A percentile compares a stretch with the other conserved stretches of the same genome.
Conservation (phyloP, 2,888 invertebrate genomes). For the Netelia melanura region DNA sequence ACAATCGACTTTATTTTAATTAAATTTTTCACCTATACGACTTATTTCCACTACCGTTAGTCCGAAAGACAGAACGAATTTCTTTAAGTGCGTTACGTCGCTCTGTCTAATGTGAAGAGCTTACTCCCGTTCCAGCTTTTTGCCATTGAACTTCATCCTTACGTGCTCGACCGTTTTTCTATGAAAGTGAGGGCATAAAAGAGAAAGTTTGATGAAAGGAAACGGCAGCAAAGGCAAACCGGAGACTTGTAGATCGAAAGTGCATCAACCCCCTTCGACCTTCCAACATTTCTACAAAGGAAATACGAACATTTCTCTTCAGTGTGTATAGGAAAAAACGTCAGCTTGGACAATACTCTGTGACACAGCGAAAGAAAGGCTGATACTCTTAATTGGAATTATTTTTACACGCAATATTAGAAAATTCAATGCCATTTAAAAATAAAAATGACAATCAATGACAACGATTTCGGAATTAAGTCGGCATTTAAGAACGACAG, state of each 20-base stretch:
- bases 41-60: no score
- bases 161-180: background rate
- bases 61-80: no score
- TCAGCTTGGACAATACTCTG: background rate
- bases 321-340: background rate
- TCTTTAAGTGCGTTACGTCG: no score
- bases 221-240: slow-evolving; percentile 3
- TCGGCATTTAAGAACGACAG: background rate
- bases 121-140: background rate
- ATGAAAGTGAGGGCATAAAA: background rate
- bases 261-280: background rate
- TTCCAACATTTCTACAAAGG: slow-evolving; percentile 23
- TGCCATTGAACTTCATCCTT: background rate
- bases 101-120: no score
- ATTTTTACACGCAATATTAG: slow-evolving; percentile 6
- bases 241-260: slow-evolving; percentile 30
- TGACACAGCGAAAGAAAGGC: slow-evolving; percentile 9
- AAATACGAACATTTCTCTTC: background rate
- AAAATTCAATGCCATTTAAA: background rate
- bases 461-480: background rate
- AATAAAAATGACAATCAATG: background rate
- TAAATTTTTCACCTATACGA: no score
- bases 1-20: no score
- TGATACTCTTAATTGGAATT: slow-evolving; percentile 24
- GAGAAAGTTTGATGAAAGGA: slow-evolving; percentile 18